Percentiles rank a stretch among this genome's conserved stretches.
Conservation (phyloP, 2,888 invertebrate species). For the Drymonia ruficornis region DNA sequence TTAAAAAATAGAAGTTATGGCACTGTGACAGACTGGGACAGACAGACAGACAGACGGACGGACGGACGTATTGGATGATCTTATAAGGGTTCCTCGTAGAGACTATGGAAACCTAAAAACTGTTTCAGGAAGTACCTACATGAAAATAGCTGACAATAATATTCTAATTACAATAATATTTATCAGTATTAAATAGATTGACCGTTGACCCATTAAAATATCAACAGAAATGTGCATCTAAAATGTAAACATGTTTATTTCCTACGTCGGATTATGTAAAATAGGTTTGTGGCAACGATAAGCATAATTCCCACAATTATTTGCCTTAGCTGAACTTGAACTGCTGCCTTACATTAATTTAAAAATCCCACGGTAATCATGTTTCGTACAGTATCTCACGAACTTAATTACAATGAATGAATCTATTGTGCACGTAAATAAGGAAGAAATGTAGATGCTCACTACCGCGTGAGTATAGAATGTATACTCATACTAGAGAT, state of each 20-base stretch:
- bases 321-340: conserved; percentile 9
- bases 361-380: not conserved
- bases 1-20: too few relatives aligned
- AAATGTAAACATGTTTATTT: conserved; percentile 4
- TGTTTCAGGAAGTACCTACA: too few relatives aligned
- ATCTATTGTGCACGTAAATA: conserved; percentile 3
- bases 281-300: conserved; percentile 2
- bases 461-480: too few relatives aligned
- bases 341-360: not conserved
- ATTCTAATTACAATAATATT: not conserved
- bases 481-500: too few relatives aligned
- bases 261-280: not conserved
- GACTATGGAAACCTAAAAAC: too few relatives aligned
- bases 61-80: too few relatives aligned
- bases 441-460: not conserved
- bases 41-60: too few relatives aligned
- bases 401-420: not conserved
- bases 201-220: not conserved
- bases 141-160: not conserved
- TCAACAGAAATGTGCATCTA: not conserved
- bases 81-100: too few relatives aligned
- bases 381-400: not conserved
- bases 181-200: not conserved
- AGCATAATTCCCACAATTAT: conserved; percentile 10
- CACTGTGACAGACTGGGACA: too few relatives aligned